Percentiles rank a stretch among this genome's conserved stretches.
phyloP scores from a whole-genome alignment of 2,888 invertebrate genomes.

The Lypha dubia region DNA sequence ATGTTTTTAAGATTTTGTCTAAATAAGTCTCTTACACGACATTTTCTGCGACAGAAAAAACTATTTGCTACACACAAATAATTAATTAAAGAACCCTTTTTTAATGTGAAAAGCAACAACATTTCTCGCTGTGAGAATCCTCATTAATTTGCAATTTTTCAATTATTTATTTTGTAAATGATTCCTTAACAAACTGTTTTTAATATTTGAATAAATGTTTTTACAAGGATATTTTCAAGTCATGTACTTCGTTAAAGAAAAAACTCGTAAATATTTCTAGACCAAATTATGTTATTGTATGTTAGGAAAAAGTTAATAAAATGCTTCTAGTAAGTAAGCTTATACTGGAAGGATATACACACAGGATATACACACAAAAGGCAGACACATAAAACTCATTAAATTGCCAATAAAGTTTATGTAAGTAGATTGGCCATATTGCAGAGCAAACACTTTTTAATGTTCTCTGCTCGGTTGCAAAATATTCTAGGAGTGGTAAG shows the following conservation, averaged over 20 bases:
- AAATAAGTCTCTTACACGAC: no score
- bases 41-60: no score
- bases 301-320: conserved; percentile 33
- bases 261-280: conserved; percentile 5
- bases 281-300: conserved; percentile 9
- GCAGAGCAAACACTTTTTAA: conserved; percentile 9
- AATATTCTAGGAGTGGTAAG: conserved; percentile 16
- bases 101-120: no score
- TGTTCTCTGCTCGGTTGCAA: background rate
- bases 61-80: no score
- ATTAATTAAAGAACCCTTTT: no score
- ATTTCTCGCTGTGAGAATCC: no score
- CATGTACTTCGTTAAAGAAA: background rate
- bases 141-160: background rate
- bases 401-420: conserved; percentile 63
- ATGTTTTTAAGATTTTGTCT: no score
- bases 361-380: background rate
- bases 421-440: conserved; percentile 45
- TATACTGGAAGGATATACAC: background rate
- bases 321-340: background rate
- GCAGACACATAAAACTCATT: conserved; percentile 41
- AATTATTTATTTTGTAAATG: background rate
- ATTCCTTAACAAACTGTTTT: background rate
- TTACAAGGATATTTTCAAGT: conserved; percentile 9
- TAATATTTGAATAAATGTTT: background rate